Base-by-base conservation (phyloP, 2,797 vertebrate species). In the Bovichtus diacanthus region DNA sequence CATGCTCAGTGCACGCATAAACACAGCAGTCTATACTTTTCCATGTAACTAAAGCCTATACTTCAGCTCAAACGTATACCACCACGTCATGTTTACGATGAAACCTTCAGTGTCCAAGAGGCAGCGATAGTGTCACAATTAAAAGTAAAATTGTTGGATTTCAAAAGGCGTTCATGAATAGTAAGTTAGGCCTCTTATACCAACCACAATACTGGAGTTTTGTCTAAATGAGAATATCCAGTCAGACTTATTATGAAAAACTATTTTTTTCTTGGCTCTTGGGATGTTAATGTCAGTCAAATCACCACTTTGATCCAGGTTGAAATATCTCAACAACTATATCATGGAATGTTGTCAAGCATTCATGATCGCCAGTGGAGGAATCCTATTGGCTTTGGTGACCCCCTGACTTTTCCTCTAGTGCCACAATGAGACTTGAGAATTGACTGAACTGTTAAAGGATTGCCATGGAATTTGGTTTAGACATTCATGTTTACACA, bases 21-120 rank as follows among this genome's bases (percentile, higher is more conserved):
- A 84, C 81, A 80, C 64, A 0, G 49, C 67, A 85, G 83, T 70
- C 83, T 83, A 61, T 80, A 85, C 67, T 81, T 82, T 80, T 61
- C 21, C 74, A 2, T 8, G 50, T 0, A 39, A 7, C 44, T 6
- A 29, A 21, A 69, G 49, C 76, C 76, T 76, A 44, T 66, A 85
- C 70, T 85, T 82, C 79, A 70, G 41, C 54, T 41, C 43, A 58
- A 31, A 81, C 58, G 74, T 69, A 44, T 47, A 71, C 66, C 39
- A 77, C 12, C 39, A 46, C 54, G 62, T 55, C 78, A 51, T 38
- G 53, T 41, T 69, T 58, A 43, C 19, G 19, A 46, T 44, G 50
- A 51, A 29, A 39, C 44, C 29, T n/a, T 46, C 16, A 6, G 8
- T 2, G 56, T 41, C 67, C 3, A n/a, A 23, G 59, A 70, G 41